A percentile compares a stretch with the other conserved stretches of the same genome.
Conservation (phyloP, 2,888 invertebrate species). For the Melangyna quadrimaculata region DNA sequence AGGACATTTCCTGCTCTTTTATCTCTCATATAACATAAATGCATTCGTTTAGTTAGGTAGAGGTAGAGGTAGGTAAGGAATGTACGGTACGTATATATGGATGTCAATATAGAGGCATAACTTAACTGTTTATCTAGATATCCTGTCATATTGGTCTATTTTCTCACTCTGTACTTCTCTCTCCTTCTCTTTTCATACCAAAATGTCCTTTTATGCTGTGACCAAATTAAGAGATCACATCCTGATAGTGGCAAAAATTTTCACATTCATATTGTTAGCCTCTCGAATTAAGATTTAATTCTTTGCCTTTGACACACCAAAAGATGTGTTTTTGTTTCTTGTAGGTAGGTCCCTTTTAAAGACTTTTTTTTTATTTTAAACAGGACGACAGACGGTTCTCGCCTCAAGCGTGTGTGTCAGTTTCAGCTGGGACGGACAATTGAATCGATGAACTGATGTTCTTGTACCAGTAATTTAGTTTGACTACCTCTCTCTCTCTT, state of each 20-base stretch:
- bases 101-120: slow-evolving; percentile 12
- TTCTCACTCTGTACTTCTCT: slow-evolving; percentile 1
- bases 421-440: slow-evolving; percentile 69
- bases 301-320: slow-evolving; percentile 58
- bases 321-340: slow-evolving; percentile 53
- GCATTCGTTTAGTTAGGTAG: neutral
- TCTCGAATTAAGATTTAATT: slow-evolving; percentile 69
- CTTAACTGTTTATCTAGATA: slow-evolving; percentile 68
- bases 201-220: slow-evolving; percentile 58
- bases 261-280: slow-evolving; percentile 55
- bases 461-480: slow-evolving; percentile 23
- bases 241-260: slow-evolving; percentile 59
- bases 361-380: slow-evolving; percentile 22
- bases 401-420: slow-evolving; percentile 57
- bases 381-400: slow-evolving; percentile 45
- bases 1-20: slow-evolving; percentile 70
- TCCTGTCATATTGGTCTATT: slow-evolving; percentile 20
- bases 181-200: neutral
- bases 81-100: neutral
- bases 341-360: slow-evolving; percentile 23
- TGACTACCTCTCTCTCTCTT: slow-evolving; percentile 60
- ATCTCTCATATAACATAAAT: slow-evolving; percentile 43
- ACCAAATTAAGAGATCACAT: slow-evolving; percentile 69
- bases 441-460: slow-evolving; percentile 61
- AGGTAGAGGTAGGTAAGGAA: neutral